phyloP scores from a whole-genome alignment of 1,140 invertebrate species.

The Idris sp. region DNA sequence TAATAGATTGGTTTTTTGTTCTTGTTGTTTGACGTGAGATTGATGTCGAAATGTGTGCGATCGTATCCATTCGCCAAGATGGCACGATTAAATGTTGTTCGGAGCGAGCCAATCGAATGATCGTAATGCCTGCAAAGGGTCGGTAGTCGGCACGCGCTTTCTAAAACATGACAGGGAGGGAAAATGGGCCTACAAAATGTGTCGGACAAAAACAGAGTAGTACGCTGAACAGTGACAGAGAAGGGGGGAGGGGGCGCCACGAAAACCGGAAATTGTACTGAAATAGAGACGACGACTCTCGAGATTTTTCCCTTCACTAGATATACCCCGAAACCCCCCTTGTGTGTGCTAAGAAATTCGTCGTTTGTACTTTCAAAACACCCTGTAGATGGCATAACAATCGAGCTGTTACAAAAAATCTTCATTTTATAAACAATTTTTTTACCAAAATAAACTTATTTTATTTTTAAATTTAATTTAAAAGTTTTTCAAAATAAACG shows the following conservation, averaged over 20 bases:
- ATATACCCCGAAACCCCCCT: conserved; percentile 61
- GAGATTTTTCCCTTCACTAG: conserved; percentile 64
- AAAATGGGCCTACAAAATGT: conserved; percentile 37
- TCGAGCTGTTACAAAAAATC: conserved; percentile 25
- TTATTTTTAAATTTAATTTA: too few relatives aligned
- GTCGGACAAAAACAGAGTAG: too few relatives aligned
- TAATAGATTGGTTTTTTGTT: conserved; percentile 8
- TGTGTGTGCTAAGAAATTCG: too few relatives aligned
- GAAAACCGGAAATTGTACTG: conserved; percentile 72
- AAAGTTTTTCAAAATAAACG: too few relatives aligned
- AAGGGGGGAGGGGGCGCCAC: conserved; percentile 45
- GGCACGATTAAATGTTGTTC: conserved; percentile 52
- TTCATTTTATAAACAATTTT: too few relatives aligned
- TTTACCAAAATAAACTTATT: too few relatives aligned
- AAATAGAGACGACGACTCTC: conserved; percentile 68
- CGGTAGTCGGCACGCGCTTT: conserved; percentile 47
- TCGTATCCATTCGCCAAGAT: conserved; percentile 45
- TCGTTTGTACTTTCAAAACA: conserved; percentile 49
- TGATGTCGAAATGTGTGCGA: conserved; percentile 27
- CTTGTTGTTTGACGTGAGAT: conserved; percentile 13
- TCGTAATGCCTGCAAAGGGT: conserved; percentile 44
- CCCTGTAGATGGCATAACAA: conserved; percentile 47
- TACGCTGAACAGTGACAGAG: background rate
- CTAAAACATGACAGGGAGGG: conserved; percentile 45
- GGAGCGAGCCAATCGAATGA: conserved; percentile 52